Evolutionary conservation across 2,113 vertebrate genomes (phyloP).

Genomic region (Campylorhamphus procurvoides): DNA sequence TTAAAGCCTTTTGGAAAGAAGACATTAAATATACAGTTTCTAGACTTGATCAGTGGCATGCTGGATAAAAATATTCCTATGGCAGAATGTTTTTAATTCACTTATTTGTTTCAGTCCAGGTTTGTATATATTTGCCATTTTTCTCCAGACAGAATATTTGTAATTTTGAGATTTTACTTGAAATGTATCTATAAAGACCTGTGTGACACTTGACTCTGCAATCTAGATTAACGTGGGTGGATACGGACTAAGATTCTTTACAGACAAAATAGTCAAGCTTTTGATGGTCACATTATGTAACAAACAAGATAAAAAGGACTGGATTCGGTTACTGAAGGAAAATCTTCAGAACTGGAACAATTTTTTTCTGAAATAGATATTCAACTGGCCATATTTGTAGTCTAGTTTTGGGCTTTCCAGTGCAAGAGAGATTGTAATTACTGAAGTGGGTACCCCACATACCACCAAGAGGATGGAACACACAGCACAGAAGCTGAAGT

Average conservation of each 20-base stretch:
- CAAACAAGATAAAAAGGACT: neutral
- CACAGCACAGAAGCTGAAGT: neutral
- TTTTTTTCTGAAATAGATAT: neutral
- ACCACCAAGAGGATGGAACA: fast-evolving
- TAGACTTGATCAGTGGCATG: neutral
- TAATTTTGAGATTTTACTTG: neutral
- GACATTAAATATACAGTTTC: neutral
- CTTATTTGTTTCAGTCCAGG: neutral
- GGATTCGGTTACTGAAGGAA: neutral
- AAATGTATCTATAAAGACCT: neutral
- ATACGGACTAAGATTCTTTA: neutral
- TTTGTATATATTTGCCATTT: neutral
- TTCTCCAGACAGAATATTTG: neutral
- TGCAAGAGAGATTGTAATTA: neutral
- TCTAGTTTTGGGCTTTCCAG: neutral
- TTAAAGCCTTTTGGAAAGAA: neutral
- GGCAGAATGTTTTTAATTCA: neutral
- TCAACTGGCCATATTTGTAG: neutral
- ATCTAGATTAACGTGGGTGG: neutral
- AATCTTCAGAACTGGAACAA: neutral
- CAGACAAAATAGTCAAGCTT: fast-evolving
- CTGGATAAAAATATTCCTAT: neutral
- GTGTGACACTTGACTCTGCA: neutral
- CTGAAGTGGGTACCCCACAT: neutral
- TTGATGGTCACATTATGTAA: neutral